A percentile compares a stretch with the other conserved stretches of the same genome.
Conservation (phyloP, 2,888 invertebrate species). For the Exocentrus adspersus region DNA sequence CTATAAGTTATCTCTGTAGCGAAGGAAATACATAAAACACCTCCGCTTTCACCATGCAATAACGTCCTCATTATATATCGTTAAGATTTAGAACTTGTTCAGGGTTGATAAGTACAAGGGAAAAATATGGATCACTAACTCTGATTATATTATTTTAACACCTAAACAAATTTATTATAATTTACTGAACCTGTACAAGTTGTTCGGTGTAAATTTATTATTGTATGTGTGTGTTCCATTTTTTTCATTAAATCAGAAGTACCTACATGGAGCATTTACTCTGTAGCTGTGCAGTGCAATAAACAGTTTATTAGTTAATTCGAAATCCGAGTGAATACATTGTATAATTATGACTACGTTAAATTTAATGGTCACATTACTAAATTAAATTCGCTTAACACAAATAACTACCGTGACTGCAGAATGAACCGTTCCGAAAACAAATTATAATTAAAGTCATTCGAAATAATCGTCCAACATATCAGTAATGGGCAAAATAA, state of each 20-base stretch:
- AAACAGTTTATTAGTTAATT: conserved; percentile 21
- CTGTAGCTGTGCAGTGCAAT: neutral
- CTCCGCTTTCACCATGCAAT: neutral
- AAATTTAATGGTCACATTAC: conserved; percentile 27
- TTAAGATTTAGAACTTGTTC: neutral
- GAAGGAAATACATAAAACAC: conserved; percentile 7
- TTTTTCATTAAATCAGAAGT: neutral
- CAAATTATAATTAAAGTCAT: conserved; percentile 8
- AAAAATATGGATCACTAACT: neutral
- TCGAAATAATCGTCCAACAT: neutral
- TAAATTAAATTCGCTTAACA: conserved; percentile 34
- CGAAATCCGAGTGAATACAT: conserved; percentile 5
- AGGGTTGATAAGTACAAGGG: neutral
- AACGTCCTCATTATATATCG: neutral
- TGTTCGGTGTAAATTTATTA: too few relatives aligned
- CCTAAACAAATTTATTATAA: neutral
- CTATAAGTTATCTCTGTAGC: conserved; percentile 13
- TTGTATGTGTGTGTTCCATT: too few relatives aligned
- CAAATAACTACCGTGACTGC: conserved; percentile 19
- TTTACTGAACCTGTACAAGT: neutral
- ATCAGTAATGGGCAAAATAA: neutral
- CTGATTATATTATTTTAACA: neutral
- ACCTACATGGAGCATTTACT: neutral
- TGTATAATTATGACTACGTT: conserved; percentile 1
- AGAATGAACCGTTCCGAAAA: conserved; percentile 8